These are phyloP conservation scores for Palythoa heliodiscus DNA, from an alignment of 92 coral and sea anemone genomes.

Conservation along the genomic window DNA sequence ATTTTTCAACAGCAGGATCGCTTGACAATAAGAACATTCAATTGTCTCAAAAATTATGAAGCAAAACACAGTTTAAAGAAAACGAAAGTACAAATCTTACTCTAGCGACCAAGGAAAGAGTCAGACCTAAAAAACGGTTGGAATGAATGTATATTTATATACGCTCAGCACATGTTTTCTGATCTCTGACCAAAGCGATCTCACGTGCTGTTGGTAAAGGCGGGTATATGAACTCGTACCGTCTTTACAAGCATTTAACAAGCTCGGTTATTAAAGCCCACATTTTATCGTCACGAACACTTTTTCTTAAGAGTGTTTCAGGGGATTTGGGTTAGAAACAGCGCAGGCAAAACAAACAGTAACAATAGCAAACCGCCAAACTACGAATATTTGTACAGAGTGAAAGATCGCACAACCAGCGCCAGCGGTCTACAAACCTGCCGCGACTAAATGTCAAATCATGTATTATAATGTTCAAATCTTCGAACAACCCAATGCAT, in stretches of 20 bases:
- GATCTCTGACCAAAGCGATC: constrained; percentile 22
- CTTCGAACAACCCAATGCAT: background rate
- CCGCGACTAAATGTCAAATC: constrained; percentile 17
- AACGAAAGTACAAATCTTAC: constrained; percentile 1
- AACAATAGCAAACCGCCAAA: background rate
- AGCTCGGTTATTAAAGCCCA: background rate
- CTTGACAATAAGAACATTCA: constrained; percentile 18
- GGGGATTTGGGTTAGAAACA: background rate
- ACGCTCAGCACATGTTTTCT: background rate
- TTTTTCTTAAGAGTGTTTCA: background rate
- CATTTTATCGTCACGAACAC: constrained; percentile 2
- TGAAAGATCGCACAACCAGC: background rate
- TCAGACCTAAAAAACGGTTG: background rate
- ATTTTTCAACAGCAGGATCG: constrained; percentile 26
- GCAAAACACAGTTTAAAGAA: constrained; percentile 33
- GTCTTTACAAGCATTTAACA: background rate
- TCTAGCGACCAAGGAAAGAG: background rate
- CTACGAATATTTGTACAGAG: background rate
- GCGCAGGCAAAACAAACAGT: background rate
- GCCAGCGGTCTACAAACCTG: background rate
- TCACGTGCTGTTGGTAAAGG: constrained; percentile 19
- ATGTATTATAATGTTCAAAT: background rate
- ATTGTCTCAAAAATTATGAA: constrained; percentile 30
- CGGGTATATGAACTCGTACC: background rate
- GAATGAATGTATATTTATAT: background rate